These are phyloP conservation scores for Epicauta chinensis DNA, from an alignment of 1,140 invertebrate species.

Conservation along the genomic window DNA sequence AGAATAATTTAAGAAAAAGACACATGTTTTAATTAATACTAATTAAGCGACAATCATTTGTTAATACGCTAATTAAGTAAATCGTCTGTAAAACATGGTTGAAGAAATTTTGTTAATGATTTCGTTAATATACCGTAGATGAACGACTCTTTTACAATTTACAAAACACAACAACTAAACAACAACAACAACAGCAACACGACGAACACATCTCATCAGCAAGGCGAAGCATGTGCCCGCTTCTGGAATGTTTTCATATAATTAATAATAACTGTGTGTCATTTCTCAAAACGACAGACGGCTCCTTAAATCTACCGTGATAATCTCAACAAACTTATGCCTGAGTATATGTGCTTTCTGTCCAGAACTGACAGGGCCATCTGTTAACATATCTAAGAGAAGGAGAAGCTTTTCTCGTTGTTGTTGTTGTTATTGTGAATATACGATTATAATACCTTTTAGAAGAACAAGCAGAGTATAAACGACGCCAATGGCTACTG, in stretches of 20 bases:
- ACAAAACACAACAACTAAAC: not conserved
- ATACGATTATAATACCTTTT: too few relatives aligned
- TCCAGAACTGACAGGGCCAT: conserved; percentile 20
- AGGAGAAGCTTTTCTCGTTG: too few relatives aligned
- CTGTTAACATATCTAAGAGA: conserved; percentile 19
- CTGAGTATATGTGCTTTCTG: conserved; percentile 11
- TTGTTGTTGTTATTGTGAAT: too few relatives aligned
- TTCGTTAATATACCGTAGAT: conserved; percentile 3
- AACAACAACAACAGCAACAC: too few relatives aligned
- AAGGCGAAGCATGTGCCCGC: conserved; percentile 5
- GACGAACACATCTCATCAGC: too few relatives aligned
- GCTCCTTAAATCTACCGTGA: conserved; percentile 30
- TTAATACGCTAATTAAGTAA: not conserved
- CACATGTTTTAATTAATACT: too few relatives aligned
- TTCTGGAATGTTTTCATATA: conserved; percentile 13
- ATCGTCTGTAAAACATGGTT: conserved; percentile 10
- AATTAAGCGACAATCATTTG: too few relatives aligned
- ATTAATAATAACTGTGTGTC: conserved; percentile 27
- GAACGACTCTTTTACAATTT: conserved; percentile 3
- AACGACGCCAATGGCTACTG: too few relatives aligned
- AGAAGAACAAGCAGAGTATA: too few relatives aligned
- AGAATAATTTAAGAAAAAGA: too few relatives aligned
- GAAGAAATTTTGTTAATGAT: conserved; percentile 13
- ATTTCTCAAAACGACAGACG: conserved; percentile 27
- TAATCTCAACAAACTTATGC: conserved; percentile 25